phyloP scores from a whole-genome alignment of 2,888 invertebrate genomes.

The Melipona bicolor region DNA sequence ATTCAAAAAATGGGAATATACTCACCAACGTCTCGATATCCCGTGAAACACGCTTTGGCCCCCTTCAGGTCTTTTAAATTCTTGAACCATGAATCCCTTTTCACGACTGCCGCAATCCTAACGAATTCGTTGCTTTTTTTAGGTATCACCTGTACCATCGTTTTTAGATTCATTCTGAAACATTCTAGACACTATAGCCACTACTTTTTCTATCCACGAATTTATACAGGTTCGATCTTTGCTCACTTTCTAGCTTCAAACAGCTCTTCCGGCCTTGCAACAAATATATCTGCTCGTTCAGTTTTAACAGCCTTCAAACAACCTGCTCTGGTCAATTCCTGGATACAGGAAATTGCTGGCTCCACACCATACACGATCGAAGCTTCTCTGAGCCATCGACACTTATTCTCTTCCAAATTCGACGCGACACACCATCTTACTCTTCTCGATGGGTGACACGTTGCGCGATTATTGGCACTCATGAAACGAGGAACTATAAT shows the following conservation, averaged over 20 bases:
- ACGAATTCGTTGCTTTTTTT: constrained; percentile 86
- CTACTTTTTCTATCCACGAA: constrained; percentile 1
- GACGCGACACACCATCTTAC: constrained; percentile 88
- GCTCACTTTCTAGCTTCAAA: constrained; percentile 88
- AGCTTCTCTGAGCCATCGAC: constrained; percentile 91
- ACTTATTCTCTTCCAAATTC: constrained; percentile 90
- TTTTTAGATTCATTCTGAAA: constrained; percentile 85
- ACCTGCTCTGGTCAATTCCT: constrained; percentile 86
- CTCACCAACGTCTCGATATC: constrained; percentile 89
- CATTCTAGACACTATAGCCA: constrained; percentile 20
- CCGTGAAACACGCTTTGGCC: constrained; percentile 92
- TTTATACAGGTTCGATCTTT: constrained; percentile 18
- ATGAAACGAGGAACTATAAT: constrained; percentile 80
- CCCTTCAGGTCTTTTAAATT: constrained; percentile 88
- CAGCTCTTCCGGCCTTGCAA: constrained; percentile 90
- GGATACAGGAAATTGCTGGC: constrained; percentile 92
- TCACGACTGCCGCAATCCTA: constrained; percentile 89
- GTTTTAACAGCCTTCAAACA: constrained; percentile 89
- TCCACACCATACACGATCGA: constrained; percentile 90
- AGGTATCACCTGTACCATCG: constrained; percentile 88
- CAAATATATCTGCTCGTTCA: constrained; percentile 89
- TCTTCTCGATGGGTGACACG: constrained; percentile 79
- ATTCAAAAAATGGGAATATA: neutral
- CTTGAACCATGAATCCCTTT: constrained; percentile 86
- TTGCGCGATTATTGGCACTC: constrained; percentile 77